Conservation (phyloP, 92 coral and sea anemone genomes). For the Palythoa grandis region DNA sequence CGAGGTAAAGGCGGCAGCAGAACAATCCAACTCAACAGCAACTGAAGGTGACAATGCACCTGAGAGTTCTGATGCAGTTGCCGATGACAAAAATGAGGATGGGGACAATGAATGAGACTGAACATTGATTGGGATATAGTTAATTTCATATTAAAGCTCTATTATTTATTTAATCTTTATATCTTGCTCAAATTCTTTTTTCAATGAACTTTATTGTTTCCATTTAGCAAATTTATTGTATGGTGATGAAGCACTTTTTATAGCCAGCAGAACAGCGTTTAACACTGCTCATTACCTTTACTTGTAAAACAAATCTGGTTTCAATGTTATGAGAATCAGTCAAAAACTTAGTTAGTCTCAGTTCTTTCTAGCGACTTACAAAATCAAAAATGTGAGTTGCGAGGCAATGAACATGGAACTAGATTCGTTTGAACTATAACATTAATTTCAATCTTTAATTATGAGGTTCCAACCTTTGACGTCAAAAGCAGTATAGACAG, state of each 20-base stretch:
- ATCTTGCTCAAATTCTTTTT: background rate
- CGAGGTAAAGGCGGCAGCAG: constrained; percentile 51
- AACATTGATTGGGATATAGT: constrained; percentile 15
- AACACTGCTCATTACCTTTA: background rate
- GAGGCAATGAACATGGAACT: background rate
- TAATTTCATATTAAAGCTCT: constrained; percentile 3
- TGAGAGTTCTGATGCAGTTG: constrained; percentile 10
- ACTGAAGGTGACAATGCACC: constrained; percentile 43
- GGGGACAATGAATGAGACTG: constrained; percentile 46
- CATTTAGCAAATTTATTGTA: background rate
- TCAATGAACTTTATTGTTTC: background rate
- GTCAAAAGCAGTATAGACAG: background rate
- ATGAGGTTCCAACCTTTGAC: background rate
- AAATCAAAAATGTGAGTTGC: background rate
- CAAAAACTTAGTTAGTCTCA: background rate
- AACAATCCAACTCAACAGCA: constrained; percentile 22
- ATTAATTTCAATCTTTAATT: background rate
- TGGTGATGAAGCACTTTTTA: background rate
- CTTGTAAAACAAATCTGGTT: background rate
- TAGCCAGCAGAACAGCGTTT: background rate
- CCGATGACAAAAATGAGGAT: constrained; percentile 51
- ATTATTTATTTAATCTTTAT: constrained; percentile 5
- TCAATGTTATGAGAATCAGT: background rate
- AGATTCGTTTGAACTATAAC: background rate
- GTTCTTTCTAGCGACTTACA: background rate